phyloP scores from a whole-genome alignment of 2,797 vertebrate species.

The Ceryle rudis region DNA sequence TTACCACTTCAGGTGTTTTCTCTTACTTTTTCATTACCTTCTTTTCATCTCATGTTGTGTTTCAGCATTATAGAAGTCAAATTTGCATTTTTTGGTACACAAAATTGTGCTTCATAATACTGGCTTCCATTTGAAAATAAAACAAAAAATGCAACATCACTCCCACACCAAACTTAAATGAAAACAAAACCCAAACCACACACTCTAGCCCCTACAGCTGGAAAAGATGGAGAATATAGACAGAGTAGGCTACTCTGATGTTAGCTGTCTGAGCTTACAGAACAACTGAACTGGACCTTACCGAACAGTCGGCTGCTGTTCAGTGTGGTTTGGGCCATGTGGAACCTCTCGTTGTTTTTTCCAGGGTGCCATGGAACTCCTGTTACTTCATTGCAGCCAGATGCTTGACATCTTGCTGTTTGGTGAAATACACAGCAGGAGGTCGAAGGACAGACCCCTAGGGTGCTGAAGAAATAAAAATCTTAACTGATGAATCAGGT shows the following conservation, averaged over 20 bases:
- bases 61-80: neutral
- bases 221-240: neutral
- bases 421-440: neutral
- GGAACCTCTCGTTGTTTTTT: neutral
- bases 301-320: neutral
- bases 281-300: neutral
- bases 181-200: neutral
- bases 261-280: neutral
- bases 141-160: neutral
- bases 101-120: neutral
- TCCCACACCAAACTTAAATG: neutral
- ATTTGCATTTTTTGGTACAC: neutral
- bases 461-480: neutral
- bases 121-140: neutral
- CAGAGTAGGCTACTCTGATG: neutral
- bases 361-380: neutral
- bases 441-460: neutral
- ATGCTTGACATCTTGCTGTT: neutral
- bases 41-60: neutral
- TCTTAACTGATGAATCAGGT: neutral
- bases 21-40: neutral
- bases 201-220: neutral
- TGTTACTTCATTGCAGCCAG: neutral
- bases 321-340: neutral
- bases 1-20: neutral